phyloP scores from a whole-genome alignment of 2,888 invertebrate genomes.

The Synergus umbraculus region DNA sequence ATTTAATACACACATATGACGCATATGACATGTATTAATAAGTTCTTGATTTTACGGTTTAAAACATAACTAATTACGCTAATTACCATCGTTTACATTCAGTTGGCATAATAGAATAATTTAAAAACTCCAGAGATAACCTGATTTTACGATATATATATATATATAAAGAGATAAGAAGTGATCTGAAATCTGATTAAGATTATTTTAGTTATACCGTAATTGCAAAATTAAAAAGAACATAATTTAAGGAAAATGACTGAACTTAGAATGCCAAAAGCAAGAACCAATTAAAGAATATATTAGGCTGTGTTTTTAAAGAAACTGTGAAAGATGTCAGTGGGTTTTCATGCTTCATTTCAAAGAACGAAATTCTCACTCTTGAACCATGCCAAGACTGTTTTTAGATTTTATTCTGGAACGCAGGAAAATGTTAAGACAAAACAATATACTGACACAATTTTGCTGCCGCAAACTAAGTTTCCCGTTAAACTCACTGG shows the following conservation, averaged over 20 bases:
- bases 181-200: not conserved
- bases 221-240: not conserved
- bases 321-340: constrained; percentile 47
- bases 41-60: not conserved
- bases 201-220: not conserved
- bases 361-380: constrained; percentile 52
- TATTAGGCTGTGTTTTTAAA: not conserved
- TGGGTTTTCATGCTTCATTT: constrained; percentile 49
- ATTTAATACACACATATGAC: too few species aligned
- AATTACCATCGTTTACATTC: not conserved
- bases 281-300: not conserved
- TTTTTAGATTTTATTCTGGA: constrained; percentile 56
- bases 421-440: constrained; percentile 61
- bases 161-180: not conserved
- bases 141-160: not conserved
- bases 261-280: not conserved
- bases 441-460: constrained; percentile 80
- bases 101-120: not conserved
- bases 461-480: constrained; percentile 84
- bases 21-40: too few species aligned
- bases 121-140: not conserved
- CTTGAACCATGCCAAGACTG: constrained; percentile 49
- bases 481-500: constrained; percentile 81
- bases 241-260: not conserved
- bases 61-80: not conserved